Evolutionary conservation across 2,888 invertebrate species (phyloP).

Genomic region (Coenonympha arcania): DNA sequence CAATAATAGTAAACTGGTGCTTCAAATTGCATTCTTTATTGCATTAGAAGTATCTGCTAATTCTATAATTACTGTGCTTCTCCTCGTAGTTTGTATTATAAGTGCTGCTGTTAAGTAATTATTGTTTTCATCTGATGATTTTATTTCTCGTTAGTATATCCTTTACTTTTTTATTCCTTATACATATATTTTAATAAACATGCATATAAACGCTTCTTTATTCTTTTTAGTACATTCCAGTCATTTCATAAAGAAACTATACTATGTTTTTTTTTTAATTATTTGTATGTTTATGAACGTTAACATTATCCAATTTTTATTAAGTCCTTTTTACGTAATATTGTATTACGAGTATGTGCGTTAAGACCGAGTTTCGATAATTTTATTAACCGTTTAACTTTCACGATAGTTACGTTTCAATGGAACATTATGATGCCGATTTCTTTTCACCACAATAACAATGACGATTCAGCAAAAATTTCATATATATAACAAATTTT

Average conservation of each 20-base stretch:
- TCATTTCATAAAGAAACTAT: too few species aligned
- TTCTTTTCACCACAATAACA: background rate
- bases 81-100: too few species aligned
- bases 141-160: too few species aligned
- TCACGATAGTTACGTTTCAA: background rate
- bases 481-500: background rate
- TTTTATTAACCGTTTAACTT: constrained; percentile 7
- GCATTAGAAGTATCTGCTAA: background rate
- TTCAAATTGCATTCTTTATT: background rate
- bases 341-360: background rate
- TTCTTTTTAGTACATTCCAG: too few species aligned
- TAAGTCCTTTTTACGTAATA: constrained; percentile 10
- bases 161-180: too few species aligned
- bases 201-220: too few species aligned
- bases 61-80: background rate
- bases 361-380: constrained; percentile 3
- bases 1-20: background rate
- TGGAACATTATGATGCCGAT: background rate
- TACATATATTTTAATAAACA: too few species aligned
- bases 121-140: too few species aligned
- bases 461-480: background rate
- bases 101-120: too few species aligned
- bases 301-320: constrained; percentile 5
- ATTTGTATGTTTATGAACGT: background rate
- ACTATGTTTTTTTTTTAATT: too few species aligned